These are phyloP conservation scores for Rhamnusium bicolor DNA, from an alignment of 2,888 invertebrate species.

Conservation along the genomic window DNA sequence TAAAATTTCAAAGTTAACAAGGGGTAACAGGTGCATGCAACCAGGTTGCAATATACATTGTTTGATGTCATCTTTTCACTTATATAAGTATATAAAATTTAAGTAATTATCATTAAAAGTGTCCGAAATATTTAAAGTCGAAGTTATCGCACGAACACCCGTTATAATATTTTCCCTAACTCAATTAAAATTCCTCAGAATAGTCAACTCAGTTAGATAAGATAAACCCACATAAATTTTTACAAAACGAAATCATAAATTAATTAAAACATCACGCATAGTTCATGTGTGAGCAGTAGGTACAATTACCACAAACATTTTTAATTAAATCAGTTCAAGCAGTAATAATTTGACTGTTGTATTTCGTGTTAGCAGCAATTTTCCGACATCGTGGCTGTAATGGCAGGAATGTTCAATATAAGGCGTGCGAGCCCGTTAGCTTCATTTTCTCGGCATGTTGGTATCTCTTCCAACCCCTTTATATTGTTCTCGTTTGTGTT, in stretches of 20 bases:
- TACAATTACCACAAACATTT: constrained; percentile 31
- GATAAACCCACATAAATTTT: not conserved
- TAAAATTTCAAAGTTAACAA: no score
- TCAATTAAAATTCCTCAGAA: no score
- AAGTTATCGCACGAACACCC: no score
- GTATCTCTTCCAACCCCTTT: constrained; percentile 24
- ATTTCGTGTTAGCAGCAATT: constrained; percentile 30
- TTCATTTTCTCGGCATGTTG: constrained; percentile 31
- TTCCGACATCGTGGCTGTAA: constrained; percentile 32
- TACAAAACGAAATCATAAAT: not conserved
- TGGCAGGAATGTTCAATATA: constrained; percentile 43
- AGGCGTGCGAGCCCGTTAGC: constrained; percentile 27
- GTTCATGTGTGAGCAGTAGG: not conserved
- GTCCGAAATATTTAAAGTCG: no score
- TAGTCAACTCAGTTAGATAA: no score
- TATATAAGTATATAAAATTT: no score
- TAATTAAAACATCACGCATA: not conserved
- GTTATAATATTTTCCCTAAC: no score
- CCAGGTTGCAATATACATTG: no score
- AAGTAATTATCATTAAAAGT: no score
- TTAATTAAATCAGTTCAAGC: constrained; percentile 37
- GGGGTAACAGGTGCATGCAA: no score
- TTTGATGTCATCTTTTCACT: no score
- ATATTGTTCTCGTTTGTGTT: constrained; percentile 32
- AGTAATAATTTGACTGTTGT: constrained; percentile 37